Evolutionary conservation across 2,113 vertebrate species (phyloP).

Genomic region (Falco punctatus): DNA sequence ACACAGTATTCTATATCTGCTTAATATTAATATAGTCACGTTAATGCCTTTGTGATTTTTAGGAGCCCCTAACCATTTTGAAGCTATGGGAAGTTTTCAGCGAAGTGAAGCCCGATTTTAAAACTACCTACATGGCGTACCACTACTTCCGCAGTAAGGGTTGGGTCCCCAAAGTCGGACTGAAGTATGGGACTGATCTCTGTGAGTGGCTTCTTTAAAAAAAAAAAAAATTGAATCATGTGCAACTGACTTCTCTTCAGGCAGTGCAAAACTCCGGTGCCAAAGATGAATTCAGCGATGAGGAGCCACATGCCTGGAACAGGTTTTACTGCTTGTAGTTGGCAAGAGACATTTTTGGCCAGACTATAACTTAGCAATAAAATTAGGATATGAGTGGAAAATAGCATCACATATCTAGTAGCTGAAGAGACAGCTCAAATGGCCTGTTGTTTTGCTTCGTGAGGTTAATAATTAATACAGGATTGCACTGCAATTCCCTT

Average conservation of each 20-base stretch:
- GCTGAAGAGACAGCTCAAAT: background rate
- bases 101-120: conserved; percentile 79
- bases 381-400: background rate
- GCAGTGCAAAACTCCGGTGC: background rate
- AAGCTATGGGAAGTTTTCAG: conserved; percentile 86
- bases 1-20: background rate
- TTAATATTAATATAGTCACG: background rate
- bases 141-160: conserved; percentile 91
- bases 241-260: background rate
- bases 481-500: background rate
- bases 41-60: background rate
- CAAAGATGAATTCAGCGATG: accelerated
- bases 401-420: background rate
- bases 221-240: background rate
- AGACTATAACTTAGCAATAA: background rate
- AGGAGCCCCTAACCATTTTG: conserved; percentile 82
- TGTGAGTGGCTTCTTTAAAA: conserved; percentile 77
- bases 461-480: background rate
- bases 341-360: background rate
- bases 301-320: background rate
- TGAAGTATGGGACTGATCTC: conserved; percentile 92
- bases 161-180: conserved; percentile 92
- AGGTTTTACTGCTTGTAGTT: background rate
- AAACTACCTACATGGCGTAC: conserved; percentile 86
- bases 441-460: background rate